Percentiles rank a stretch among this genome's conserved stretches.
Conservation (phyloP, 2,797 vertebrate species). For the Alcedo quadribrachys region DNA sequence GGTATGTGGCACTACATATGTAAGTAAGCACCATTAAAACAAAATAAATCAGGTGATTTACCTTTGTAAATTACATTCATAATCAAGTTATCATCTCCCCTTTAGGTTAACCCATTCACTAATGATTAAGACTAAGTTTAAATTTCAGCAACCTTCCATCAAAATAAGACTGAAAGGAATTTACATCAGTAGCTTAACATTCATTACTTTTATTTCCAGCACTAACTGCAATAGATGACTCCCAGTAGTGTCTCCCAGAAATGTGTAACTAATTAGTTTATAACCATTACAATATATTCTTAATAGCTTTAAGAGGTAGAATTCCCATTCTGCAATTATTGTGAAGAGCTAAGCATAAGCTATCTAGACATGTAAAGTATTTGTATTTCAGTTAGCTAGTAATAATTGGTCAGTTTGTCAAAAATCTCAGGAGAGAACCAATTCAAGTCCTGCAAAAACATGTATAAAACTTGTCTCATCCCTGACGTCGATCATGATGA, state of each 20-base stretch:
- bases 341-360: neutral
- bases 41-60: neutral
- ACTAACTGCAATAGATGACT: neutral
- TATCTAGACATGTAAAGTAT: neutral
- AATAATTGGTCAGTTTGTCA: neutral
- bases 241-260: neutral
- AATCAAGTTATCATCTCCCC: neutral
- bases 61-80: neutral
- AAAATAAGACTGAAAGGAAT: neutral
- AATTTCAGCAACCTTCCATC: neutral
- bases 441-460: neutral
- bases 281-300: neutral
- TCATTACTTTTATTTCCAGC: neutral
- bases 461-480: accelerated
- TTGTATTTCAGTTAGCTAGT: accelerated
- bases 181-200: neutral
- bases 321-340: neutral
- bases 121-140: neutral
- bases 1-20: neutral
- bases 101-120: neutral
- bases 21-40: neutral
- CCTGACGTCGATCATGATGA: accelerated
- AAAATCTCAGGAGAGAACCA: neutral
- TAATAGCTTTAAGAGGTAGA: neutral
- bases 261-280: neutral